phyloP scores from a whole-genome alignment of 2,113 vertebrate species.

The Andinoacara biseriatus region DNA sequence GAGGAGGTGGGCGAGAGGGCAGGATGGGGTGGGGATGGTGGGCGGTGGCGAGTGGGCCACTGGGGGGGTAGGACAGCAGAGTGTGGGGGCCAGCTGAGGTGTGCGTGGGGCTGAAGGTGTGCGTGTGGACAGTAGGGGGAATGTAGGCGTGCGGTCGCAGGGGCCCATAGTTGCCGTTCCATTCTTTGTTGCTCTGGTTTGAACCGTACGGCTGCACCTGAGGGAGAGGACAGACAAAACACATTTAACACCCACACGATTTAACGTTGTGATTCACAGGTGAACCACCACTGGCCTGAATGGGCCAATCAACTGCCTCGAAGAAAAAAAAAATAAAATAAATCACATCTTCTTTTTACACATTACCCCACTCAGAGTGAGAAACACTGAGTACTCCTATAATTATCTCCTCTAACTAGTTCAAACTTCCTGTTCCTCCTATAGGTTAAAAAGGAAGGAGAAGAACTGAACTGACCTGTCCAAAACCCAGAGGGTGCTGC shows the following conservation, averaged over 20 bases:
- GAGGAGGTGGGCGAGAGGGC: conserved; percentile 87
- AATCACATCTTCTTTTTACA: no score
- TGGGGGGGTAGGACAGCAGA: conserved; percentile 86
- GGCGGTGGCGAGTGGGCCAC: conserved; percentile 66
- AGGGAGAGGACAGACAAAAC: not conserved
- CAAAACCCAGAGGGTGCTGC: conserved; percentile 86
- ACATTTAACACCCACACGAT: not conserved
- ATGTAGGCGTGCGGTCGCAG: conserved; percentile 91
- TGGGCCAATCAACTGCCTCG: not conserved
- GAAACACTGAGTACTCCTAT: not conserved
- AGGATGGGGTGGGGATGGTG: conserved; percentile 83
- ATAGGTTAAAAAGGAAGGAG: not conserved
- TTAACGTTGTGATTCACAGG: not conserved
- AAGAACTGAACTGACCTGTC: conserved; percentile 83
- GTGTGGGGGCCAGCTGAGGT: conserved; percentile 72
- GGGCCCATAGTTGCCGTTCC: conserved; percentile 92
- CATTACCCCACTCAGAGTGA: no score
- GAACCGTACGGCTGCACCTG: conserved; percentile 91
- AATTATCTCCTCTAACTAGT: not conserved
- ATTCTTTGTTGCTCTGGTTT: conserved; percentile 86
- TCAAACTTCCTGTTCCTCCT: not conserved
- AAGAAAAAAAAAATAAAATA: not conserved
- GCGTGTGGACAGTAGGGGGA: conserved; percentile 84
- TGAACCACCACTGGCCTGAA: not conserved
- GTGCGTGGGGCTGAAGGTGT: conserved; percentile 91